A percentile compares a stretch with the other conserved stretches of the same genome.
Conservation (phyloP, 2,113 vertebrate genomes). For the Hymenochirus boettgeri region DNA sequence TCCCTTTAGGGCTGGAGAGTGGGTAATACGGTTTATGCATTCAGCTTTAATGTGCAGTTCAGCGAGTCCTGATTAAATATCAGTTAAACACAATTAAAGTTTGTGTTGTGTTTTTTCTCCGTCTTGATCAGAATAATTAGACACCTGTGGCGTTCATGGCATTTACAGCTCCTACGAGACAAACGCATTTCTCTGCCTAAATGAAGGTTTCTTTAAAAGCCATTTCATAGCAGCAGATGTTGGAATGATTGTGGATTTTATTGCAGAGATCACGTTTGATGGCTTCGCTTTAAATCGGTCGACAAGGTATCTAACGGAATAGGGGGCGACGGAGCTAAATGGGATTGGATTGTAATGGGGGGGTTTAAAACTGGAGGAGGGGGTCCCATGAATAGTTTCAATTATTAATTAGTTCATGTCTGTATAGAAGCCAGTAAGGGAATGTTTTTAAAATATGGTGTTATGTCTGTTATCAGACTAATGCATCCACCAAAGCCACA, state of each 20-base stretch:
- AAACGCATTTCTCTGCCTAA: conserved; percentile 58
- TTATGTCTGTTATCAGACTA: too few relatives aligned
- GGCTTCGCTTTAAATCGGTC: too few relatives aligned
- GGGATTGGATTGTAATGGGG: too few relatives aligned
- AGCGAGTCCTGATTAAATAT: conserved; percentile 85
- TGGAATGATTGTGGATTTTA: conserved; percentile 76
- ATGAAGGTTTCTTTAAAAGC: conserved; percentile 82
- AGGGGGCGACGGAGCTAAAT: too few relatives aligned
- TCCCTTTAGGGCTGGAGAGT: conserved; percentile 81
- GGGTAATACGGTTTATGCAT: conserved; percentile 86
- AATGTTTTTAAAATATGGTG: too few relatives aligned
- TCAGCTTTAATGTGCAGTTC: conserved; percentile 85
- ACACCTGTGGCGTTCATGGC: conserved; percentile 80
- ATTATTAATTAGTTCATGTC: too few relatives aligned
- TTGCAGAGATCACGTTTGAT: too few relatives aligned
- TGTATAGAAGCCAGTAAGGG: too few relatives aligned
- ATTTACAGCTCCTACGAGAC: conserved; percentile 72
- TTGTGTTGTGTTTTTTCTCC: conserved; percentile 84
- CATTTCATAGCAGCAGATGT: conserved; percentile 82
- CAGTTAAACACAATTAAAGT: conserved; percentile 86
- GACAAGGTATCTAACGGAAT: too few relatives aligned
- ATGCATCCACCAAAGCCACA: too few relatives aligned
- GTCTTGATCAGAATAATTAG: conserved; percentile 85
- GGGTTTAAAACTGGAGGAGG: too few relatives aligned
- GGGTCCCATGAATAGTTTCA: too few relatives aligned